Evolutionary conservation across 2,797 vertebrate genomes (phyloP).

Genomic region (Brachyrhaphis roseni): DNA sequence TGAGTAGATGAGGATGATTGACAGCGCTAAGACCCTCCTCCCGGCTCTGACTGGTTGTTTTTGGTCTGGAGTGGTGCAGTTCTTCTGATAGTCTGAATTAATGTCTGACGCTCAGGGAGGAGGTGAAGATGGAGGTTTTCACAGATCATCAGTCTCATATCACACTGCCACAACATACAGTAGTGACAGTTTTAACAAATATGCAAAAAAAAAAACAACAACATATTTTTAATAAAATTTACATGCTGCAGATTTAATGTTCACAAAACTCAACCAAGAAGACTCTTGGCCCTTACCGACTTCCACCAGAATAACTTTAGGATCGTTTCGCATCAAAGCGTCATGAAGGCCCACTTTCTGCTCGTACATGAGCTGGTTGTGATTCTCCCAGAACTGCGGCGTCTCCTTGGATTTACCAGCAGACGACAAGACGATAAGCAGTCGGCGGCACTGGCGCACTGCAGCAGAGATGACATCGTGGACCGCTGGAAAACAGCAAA

Average conservation of each 20-base stretch:
- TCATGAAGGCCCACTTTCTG: slow-evolving; percentile 87
- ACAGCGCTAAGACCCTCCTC: no score
- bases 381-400: not conserved
- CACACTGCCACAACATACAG: not conserved
- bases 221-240: no score
- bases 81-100: no score
- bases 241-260: not conserved
- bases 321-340: slow-evolving; percentile 82
- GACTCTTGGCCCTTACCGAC: slow-evolving; percentile 47
- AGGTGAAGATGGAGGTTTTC: no score
- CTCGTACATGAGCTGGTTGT: slow-evolving; percentile 75
- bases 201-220: no score
- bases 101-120: no score
- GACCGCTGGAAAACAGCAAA: slow-evolving; percentile 55
- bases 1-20: no score
- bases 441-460: slow-evolving; percentile 59
- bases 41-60: no score
- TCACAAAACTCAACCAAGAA: not conserved
- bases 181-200: no score
- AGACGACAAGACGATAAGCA: slow-evolving; percentile 74
- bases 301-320: slow-evolving; percentile 88
- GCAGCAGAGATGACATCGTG: slow-evolving; percentile 56
- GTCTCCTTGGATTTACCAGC: not conserved
- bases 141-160: no score
- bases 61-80: no score